Conservation (phyloP, 2,113 vertebrate species). For the Azemiops feae region DNA sequence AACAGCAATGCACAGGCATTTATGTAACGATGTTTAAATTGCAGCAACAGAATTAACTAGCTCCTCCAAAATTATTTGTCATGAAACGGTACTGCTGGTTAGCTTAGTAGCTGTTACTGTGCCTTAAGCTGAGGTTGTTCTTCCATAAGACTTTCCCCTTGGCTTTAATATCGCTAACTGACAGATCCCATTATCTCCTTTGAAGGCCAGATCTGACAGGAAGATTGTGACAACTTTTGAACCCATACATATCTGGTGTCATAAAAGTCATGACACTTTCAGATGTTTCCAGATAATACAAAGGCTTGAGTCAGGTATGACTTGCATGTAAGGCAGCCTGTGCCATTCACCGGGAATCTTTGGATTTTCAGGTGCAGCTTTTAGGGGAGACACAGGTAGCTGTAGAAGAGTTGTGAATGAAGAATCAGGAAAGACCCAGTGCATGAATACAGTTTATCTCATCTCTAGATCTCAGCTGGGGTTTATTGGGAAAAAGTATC, state of each 20-base stretch:
- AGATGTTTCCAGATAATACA: background rate
- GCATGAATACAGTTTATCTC: background rate
- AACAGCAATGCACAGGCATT: background rate
- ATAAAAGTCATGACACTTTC: background rate
- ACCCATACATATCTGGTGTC: background rate
- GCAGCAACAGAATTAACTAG: background rate
- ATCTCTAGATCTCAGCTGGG: background rate
- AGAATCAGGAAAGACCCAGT: background rate
- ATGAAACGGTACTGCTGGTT: background rate
- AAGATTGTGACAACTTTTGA: slow-evolving; percentile 42
- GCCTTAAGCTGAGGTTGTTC: background rate
- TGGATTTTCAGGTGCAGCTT: background rate
- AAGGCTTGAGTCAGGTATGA: background rate
- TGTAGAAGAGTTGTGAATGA: background rate
- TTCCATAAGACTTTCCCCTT: background rate
- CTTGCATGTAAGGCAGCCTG: background rate
- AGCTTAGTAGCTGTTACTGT: background rate
- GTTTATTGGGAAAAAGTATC: background rate
- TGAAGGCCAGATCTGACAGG: background rate
- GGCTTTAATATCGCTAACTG: background rate
- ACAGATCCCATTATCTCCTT: background rate
- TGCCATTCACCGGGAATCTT: background rate
- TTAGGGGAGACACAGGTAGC: background rate
- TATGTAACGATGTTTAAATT: background rate
- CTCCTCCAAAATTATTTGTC: background rate